Percentiles rank a stretch among this genome's conserved stretches.
phyloP scores from a whole-genome alignment of 2,113 vertebrate genomes.

The Phaethon lepturus region DNA sequence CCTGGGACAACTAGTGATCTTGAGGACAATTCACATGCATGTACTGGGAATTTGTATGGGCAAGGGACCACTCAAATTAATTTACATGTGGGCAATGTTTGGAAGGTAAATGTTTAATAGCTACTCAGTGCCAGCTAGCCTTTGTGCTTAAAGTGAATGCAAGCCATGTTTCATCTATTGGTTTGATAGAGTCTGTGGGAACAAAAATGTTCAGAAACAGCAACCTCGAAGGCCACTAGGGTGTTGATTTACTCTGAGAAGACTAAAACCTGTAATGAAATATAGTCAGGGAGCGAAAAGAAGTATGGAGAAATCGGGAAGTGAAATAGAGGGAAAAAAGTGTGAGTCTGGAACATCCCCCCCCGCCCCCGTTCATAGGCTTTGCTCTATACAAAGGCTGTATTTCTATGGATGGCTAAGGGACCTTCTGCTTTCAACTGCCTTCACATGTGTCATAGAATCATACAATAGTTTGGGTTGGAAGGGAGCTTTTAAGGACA shows the following conservation, averaged over 20 bases:
- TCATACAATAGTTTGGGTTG: too few species aligned
- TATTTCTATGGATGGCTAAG: not conserved
- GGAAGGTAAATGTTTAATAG: not conserved
- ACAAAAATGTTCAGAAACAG: not conserved
- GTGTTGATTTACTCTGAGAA: not conserved
- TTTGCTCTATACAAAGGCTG: not conserved
- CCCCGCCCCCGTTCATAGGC: not conserved
- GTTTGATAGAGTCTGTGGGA: not conserved
- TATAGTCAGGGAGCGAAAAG: not conserved
- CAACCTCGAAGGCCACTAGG: not conserved
- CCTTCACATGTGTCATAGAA: not conserved
- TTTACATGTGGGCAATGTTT: not conserved
- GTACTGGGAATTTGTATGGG: not conserved
- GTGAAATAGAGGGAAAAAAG: not conserved
- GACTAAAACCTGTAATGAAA: not conserved
- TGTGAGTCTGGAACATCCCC: not conserved
- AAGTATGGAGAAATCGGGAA: not conserved
- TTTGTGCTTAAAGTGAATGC: not conserved
- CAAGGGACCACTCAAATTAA: rapidly evolving
- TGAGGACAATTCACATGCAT: not conserved
- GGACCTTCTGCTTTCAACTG: not conserved
- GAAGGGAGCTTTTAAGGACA: too few species aligned
- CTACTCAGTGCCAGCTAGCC: not conserved
- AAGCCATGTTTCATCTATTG: not conserved
- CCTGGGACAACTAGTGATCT: not conserved